Percentiles rank a stretch among this genome's conserved stretches.
phyloP scores from a whole-genome alignment of 2,888 invertebrate species.

The Thecocarcelia acutangulata region DNA sequence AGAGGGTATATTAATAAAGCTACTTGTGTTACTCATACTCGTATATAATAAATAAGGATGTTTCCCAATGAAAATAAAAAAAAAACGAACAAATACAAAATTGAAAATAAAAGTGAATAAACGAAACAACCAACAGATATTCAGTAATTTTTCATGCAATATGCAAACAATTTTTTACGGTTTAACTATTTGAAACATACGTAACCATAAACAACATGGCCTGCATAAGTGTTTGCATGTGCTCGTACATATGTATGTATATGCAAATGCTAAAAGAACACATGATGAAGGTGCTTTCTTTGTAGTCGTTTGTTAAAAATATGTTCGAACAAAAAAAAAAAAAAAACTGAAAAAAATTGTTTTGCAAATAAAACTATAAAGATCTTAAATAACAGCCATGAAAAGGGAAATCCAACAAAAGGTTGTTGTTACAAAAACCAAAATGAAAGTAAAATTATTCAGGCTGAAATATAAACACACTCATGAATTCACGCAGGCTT shows the following conservation, averaged over 20 bases:
- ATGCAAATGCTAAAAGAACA: conserved; percentile 62
- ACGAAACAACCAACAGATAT: conserved; percentile 57
- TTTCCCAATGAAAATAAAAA: conserved; percentile 9
- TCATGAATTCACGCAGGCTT: conserved; percentile 16
- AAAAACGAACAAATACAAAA: conserved; percentile 42
- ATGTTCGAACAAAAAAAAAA: conserved; percentile 49
- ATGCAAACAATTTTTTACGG: conserved; percentile 71
- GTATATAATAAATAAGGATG: conserved; percentile 44
- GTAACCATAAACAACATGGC: not conserved
- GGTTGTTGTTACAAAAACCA: not conserved
- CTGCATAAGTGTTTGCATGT: not conserved
- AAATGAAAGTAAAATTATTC: conserved; percentile 47
- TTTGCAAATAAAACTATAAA: conserved; percentile 32
- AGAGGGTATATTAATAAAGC: conserved; percentile 57
- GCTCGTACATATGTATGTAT: no score
- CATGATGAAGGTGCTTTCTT: conserved; percentile 69
- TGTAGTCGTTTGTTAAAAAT: conserved; percentile 34
- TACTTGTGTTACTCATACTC: conserved; percentile 21
- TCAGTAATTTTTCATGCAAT: conserved; percentile 70
- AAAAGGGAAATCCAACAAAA: conserved; percentile 9
- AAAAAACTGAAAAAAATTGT: not conserved
- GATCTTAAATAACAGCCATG: conserved; percentile 16
- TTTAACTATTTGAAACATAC: conserved; percentile 53
- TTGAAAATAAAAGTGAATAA: conserved; percentile 53
- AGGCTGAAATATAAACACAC: conserved; percentile 35